Evolutionary conservation across 2,888 invertebrate genomes (phyloP).

Genomic region (Hoplodrina blanda): DNA sequence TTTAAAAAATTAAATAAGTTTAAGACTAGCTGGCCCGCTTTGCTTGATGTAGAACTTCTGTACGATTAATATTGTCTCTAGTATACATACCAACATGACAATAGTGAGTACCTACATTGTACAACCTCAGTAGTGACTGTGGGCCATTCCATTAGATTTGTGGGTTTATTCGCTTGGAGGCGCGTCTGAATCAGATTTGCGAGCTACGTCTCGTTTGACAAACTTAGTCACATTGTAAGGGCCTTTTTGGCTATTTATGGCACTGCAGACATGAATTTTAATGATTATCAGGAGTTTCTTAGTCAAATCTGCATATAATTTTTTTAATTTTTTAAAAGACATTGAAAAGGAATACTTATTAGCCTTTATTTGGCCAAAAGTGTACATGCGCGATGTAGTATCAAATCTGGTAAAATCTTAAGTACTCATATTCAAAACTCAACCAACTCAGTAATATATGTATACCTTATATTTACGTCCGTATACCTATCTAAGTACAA

Average conservation of each 20-base stretch:
- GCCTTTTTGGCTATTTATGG: background rate
- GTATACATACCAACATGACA: background rate
- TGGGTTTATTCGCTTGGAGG: slow-evolving; percentile 22
- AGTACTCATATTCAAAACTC: too few relatives aligned
- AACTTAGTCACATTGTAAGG: slow-evolving; percentile 12
- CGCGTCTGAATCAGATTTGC: slow-evolving; percentile 6
- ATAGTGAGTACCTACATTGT: slow-evolving; percentile 14
- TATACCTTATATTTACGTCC: too few relatives aligned
- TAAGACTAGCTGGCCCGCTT: too few relatives aligned
- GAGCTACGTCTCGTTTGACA: background rate
- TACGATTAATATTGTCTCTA: background rate
- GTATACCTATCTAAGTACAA: too few relatives aligned
- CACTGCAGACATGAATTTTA: slow-evolving; percentile 4
- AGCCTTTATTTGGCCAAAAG: too few relatives aligned
- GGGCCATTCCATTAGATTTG: slow-evolving; percentile 27
- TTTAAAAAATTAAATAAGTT: too few relatives aligned
- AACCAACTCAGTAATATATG: too few relatives aligned
- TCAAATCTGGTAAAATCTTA: too few relatives aligned
- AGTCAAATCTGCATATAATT: too few relatives aligned
- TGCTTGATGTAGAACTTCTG: slow-evolving; percentile 15
- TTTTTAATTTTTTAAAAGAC: too few relatives aligned
- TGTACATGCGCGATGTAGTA: too few relatives aligned
- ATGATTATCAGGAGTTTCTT: background rate
- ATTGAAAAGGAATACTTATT: too few relatives aligned
- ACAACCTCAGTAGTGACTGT: slow-evolving; percentile 4